Base-by-base conservation (phyloP, 2,888 invertebrate species). In the Eupithecia inturbata region DNA sequence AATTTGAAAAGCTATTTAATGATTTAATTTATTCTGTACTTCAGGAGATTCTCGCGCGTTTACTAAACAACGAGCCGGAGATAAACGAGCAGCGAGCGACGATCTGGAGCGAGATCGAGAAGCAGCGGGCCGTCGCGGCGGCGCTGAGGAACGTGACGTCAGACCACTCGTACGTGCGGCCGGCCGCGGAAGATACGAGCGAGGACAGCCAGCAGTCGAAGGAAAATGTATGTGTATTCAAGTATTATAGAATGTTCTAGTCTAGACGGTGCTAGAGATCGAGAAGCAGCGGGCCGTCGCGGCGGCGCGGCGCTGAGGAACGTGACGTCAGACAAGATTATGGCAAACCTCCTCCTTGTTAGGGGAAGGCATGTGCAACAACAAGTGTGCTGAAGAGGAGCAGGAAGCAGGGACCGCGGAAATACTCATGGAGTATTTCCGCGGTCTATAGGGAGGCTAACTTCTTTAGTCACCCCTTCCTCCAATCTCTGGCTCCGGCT, bases 1-100 rank as follows among this genome's bases (percentile, higher is more conserved):
- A 45, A 3, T 45, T 6, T 19, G n/a, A 45, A 41, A n/a, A 7
- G 6, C 7, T 28, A 57, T 57, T 45, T 19, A 45, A 7, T n/a
- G n/a, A 49, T 49, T 49, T 16, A 16, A 60, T 60, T 1, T 60
- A 4, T 64, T 31, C 3, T 73, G 70, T 75, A 5, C 86, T 83
- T 12, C 76, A 93, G 93, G 93, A 93, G 83, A 81, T 92, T 76
- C 78, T 93, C 22, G 80, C 88, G 22, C 89, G 87, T 63, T 82
- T 93, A 70, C 79, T 93, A 68, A 87, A 78, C 67, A 90, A 92
- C 82, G 91, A 89, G n/a, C 85, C 90, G 26, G 90, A 92, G 66
- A 60, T 76, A 5, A 70, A 68, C 70, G 86, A 86, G 77, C 57
- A 66, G 63, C 73, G 84, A 75, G 45, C 57, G 28, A 63, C 71